These are phyloP conservation scores for Phoxinus dragarum DNA, from an alignment of 2,797 vertebrate genomes.

Conservation along the genomic window DNA sequence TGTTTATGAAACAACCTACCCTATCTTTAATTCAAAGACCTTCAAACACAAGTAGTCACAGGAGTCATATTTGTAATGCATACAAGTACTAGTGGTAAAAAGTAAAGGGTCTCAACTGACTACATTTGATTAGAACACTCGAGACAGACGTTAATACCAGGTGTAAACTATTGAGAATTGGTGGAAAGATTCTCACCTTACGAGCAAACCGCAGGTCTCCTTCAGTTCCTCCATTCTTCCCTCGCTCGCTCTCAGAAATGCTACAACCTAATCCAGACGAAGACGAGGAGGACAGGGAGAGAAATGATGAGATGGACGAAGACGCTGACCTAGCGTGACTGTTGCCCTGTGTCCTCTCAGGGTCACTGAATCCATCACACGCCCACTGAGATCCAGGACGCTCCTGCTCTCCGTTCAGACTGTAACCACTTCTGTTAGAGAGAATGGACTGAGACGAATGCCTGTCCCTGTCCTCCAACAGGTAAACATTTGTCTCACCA, in stretches of 20 bases:
- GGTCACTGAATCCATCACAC: conserved; percentile 67
- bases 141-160: background rate
- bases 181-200: conserved; percentile 78
- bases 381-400: conserved; percentile 75
- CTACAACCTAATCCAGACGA: conserved; percentile 41
- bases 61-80: background rate
- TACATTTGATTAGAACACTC: background rate
- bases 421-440: conserved; percentile 6
- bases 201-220: conserved; percentile 88
- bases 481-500: conserved; percentile 78
- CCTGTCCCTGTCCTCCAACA: conserved; percentile 67
- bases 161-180: background rate
- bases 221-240: conserved; percentile 69
- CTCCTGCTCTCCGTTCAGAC: conserved; percentile 43
- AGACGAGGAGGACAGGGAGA: conserved; percentile 47
- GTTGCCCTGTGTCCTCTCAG: conserved; percentile 25
- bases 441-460: conserved; percentile 17
- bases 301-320: conserved; percentile 9
- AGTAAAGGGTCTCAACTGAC: too few relatives aligned
- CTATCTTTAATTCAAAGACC: background rate
- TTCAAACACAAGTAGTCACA: background rate
- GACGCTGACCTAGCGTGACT: conserved; percentile 6
- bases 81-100: background rate
- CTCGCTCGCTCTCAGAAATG: conserved; percentile 7
- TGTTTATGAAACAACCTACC: too few relatives aligned